Evolutionary conservation across 2,888 invertebrate species (phyloP), one percentile per base, ranked within the genome.

Genomic region (Habrosyne pyritoides): DNA sequence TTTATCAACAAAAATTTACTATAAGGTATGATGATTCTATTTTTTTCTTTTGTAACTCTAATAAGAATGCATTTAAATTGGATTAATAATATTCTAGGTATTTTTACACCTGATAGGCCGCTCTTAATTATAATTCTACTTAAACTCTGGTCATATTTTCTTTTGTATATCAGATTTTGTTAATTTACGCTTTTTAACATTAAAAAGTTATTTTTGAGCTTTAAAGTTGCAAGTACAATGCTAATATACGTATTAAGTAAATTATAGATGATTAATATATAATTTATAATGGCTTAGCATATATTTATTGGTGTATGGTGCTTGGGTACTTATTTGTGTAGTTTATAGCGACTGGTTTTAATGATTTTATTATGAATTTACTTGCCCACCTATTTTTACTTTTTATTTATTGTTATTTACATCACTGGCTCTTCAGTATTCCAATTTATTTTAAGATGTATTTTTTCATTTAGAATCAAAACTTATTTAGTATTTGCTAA

Each of bases 181-280:
- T 68, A 69, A 62, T 57, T 67, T 75, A 72, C 60, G 74, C 76
- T 83, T 80, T 61, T 61, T 68, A 57, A 61, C 66, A 66, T 67
- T 63, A 49, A 52, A 66, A 66, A 71, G 64, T 64, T 84, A 81
- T 78, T 84, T 89, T 87, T 86, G 81, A 91, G 91, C 91, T 92
- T 92, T 91, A 91, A 89, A 81, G 65, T 82, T 77, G 68, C 78
- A 66, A 90, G 91, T 91, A 91, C 91, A 91, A 89, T 83, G 79
- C 75, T 86, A 78, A 66, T 54, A 57, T 78, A 71, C 28, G 21
- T 63, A 71, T 61, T 76, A 73, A 75, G 73, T 57, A 69, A 63
- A 77, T 76, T 81, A 70, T 81, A 76, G 69, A 72, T 71, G 56
- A 78, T 69, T 86, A 87, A 86, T 83, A 87, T 89, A 84, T 85